Evolutionary conservation across 92 coral and sea anemone species (phyloP).

Genomic region (Porites divaricata): DNA sequence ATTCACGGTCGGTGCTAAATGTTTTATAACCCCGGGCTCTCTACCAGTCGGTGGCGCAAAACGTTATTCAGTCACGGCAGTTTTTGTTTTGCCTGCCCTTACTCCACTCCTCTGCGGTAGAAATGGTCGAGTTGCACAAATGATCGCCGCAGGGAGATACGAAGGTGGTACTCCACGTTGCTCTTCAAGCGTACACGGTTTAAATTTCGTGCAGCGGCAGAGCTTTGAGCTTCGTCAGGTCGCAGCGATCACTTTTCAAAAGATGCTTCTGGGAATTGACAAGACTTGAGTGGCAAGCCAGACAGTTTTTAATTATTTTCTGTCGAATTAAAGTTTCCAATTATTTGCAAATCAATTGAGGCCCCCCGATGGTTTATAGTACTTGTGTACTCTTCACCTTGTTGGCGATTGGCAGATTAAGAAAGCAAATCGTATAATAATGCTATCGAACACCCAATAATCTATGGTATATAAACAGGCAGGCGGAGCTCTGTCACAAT

Average conservation of each 20-base stretch:
- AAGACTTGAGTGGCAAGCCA: constrained; percentile 99
- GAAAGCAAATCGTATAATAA: constrained; percentile 96
- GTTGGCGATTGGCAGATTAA: constrained; percentile 91
- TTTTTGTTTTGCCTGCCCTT: constrained; percentile 62
- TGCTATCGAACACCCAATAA: constrained; percentile 96
- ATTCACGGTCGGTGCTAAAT: constrained; percentile 95
- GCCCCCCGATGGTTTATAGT: constrained; percentile 95
- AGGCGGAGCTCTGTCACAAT: constrained; percentile 91
- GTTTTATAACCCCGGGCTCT: constrained; percentile 97
- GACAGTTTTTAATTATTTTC: constrained; percentile 96
- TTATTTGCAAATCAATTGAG: constrained; percentile 99
- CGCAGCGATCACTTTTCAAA: constrained; percentile 95
- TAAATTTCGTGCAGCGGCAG: constrained; percentile 89
- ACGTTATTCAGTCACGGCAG: constrained; percentile 75
- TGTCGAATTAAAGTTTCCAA: constrained; percentile 99
- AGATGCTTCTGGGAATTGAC: constrained; percentile 95
- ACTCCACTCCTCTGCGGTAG: constrained; percentile 79
- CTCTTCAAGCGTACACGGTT: constrained; percentile 71
- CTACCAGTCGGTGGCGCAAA: constrained; percentile 94
- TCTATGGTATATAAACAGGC: constrained; percentile 90
- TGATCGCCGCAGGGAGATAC: constrained; percentile 92
- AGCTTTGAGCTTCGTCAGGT: constrained; percentile 78
- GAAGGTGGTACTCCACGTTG: constrained; percentile 71
- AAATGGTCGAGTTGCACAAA: constrained; percentile 75
- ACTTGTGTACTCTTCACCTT: constrained; percentile 91